These are phyloP conservation scores for Odocoileus hemionus DNA, from an alignment of 2,113 vertebrate genomes.

Conservation along the genomic window DNA sequence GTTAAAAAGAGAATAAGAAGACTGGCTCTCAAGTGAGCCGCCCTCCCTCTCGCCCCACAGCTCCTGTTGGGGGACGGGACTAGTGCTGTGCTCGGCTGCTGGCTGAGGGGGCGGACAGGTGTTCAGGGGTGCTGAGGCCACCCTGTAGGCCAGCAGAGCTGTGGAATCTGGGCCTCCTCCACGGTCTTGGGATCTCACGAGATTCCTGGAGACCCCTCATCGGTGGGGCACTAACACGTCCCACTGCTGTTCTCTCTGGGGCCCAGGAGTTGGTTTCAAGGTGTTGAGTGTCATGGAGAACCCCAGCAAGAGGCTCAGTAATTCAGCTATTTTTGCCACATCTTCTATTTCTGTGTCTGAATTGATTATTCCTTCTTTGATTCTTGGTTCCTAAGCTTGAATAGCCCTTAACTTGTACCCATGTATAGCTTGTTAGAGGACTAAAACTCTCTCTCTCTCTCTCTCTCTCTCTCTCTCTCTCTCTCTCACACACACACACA, in stretches of 20 bases:
- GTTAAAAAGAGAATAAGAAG: background rate
- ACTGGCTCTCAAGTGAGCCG: background rate
- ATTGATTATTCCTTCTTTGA: background rate
- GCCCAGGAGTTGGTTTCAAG: background rate
- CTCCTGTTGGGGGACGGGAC: background rate
- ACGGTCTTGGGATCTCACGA: too few species aligned
- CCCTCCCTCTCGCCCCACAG: background rate
- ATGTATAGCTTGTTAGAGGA: background rate
- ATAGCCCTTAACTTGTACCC: background rate
- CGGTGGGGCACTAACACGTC: too few species aligned
- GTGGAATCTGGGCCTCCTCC: fast-evolving
- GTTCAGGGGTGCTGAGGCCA: fast-evolving
- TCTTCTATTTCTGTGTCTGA: background rate
- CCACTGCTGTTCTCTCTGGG: background rate
- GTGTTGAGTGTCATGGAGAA: fast-evolving
- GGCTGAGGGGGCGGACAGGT: fast-evolving
- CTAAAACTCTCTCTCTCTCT: background rate
- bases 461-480: too few species aligned
- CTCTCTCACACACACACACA: too few species aligned
- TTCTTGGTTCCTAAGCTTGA: background rate
- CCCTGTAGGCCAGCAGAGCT: too few species aligned
- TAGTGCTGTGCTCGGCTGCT: fast-evolving
- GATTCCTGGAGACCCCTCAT: background rate
- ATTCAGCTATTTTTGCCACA: background rate
- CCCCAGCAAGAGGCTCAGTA: background rate